A percentile compares a stretch with the other conserved stretches of the same genome.
These are phyloP conservation scores for Ormyrus labotus DNA, from an alignment of 2,888 invertebrate genomes.

Conservation along the genomic window DNA sequence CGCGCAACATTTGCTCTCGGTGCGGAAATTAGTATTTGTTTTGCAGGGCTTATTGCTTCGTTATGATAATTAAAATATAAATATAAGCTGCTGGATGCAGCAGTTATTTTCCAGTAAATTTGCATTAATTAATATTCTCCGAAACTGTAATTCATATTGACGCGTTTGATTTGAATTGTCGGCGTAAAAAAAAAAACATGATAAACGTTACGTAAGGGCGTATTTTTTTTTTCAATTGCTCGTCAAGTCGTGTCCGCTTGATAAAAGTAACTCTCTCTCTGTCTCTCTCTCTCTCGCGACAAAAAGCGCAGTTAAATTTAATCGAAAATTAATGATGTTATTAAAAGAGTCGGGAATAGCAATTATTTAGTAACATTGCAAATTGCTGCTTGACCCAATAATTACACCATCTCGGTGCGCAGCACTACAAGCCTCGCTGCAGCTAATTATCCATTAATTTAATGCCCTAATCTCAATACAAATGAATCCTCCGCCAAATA, in stretches of 20 bases:
- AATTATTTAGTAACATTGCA: conserved; percentile 33
- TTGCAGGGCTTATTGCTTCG: neutral
- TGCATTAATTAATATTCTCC: neutral
- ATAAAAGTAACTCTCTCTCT: neutral
- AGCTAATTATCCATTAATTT: conserved; percentile 49
- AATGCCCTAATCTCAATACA: conserved; percentile 41
- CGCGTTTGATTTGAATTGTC: neutral
- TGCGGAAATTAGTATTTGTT: too few species aligned
- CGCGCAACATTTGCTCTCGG: too few species aligned
- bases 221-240: neutral
- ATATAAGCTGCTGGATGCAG: neutral
- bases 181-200: too few species aligned
- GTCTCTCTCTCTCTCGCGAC: neutral
- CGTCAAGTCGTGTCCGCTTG: neutral
- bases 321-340: conserved; percentile 5
- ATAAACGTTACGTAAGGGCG: too few species aligned
- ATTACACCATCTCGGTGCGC: conserved; percentile 46
- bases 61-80: conserved; percentile 8
- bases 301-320: conserved; percentile 4
- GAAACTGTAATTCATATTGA: conserved; percentile 8
- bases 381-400: conserved; percentile 51
- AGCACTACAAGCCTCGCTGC: conserved; percentile 5
- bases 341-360: neutral
- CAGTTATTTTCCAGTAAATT: neutral
- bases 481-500: conserved; percentile 39